phyloP scores from a whole-genome alignment of 2,113 vertebrate species.

The Pygoscelis adeliae region DNA sequence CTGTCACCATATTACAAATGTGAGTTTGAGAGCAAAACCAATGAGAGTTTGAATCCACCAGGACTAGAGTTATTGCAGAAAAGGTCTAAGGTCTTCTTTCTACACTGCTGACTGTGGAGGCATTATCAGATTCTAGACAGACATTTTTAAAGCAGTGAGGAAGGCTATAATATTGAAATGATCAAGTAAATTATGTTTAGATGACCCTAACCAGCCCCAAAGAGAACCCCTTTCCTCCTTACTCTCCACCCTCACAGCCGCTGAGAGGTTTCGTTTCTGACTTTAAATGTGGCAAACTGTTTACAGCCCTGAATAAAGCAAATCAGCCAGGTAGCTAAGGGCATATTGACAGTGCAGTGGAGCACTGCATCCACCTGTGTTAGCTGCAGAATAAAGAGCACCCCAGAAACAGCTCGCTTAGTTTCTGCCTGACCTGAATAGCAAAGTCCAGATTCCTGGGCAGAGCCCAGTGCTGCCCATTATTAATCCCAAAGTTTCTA shows the following conservation, averaged over 20 bases:
- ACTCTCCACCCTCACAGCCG: background rate
- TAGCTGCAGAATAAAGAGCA: background rate
- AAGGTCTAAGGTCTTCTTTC: conserved; percentile 52
- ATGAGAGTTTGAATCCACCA: conserved; percentile 41
- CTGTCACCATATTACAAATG: conserved; percentile 58
- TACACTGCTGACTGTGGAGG: background rate
- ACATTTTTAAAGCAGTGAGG: background rate
- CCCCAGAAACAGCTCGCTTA: background rate
- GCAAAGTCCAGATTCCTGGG: background rate
- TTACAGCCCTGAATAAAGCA: background rate
- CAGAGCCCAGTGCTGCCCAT: background rate
- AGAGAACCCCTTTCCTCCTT: background rate
- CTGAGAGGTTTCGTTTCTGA: background rate
- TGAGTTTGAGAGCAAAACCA: conserved; percentile 54
- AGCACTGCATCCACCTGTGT: background rate
- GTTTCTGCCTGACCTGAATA: background rate
- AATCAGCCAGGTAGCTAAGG: background rate
- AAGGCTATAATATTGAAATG: background rate
- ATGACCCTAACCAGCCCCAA: background rate
- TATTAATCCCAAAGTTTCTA: background rate
- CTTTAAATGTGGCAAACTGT: background rate
- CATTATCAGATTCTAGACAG: background rate
- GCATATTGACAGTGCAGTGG: background rate
- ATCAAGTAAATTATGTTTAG: background rate
- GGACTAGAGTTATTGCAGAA: conserved; percentile 38